Base-by-base conservation (phyloP, 2,113 vertebrate species). In the Plecturocebus donacophilus region DNA sequence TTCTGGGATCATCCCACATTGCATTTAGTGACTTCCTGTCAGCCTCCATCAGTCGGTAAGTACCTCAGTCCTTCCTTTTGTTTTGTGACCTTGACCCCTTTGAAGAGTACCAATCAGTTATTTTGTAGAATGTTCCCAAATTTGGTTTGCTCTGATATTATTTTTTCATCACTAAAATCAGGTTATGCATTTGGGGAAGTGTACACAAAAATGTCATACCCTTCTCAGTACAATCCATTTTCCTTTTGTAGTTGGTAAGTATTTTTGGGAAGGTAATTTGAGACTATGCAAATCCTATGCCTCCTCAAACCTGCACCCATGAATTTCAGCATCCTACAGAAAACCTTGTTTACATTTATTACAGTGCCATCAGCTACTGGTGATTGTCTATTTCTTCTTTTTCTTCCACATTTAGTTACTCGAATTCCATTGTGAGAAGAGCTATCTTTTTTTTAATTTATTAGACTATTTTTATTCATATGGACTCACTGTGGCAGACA, bases 151-250 rank as follows among this genome's bases (percentile, higher is more conserved):
- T 35, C 68, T 83, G 42, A 27, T 68, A 17, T 40, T 54, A n/a
- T 25, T 87, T 68, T 92, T 76, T 76, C 64, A 79, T 20, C 21
- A 30, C 0, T 83, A 35, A 66, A 79, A 88, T 6, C 4, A 88
- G 73, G 68, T n/a, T 4, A 49, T 21, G 27, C 42, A 52, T 56
- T 75, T 47, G 23, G 38, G 77, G 82, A 79, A 0, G 19, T 14
- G 9, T 0, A 20, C 11, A 38, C 17, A 25, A 79, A 30, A 21
- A 70, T 4, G 2, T 14, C 35, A n/a, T 0, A 30, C 8, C 25
- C n/a, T 54, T 49, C n/a, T 40, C 21, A 3, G 54, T 23, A 16
- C 38, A 42, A 27, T 85, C 81, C 75, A 5, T 45, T 49, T 88
- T 30, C 66, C 64, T 38, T 85, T 58, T 49, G 77, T 30, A 73